Percentiles rank a stretch among this genome's conserved stretches.
phyloP scores from a whole-genome alignment of 1,140 invertebrate genomes.

The Megalopta genalis region DNA sequence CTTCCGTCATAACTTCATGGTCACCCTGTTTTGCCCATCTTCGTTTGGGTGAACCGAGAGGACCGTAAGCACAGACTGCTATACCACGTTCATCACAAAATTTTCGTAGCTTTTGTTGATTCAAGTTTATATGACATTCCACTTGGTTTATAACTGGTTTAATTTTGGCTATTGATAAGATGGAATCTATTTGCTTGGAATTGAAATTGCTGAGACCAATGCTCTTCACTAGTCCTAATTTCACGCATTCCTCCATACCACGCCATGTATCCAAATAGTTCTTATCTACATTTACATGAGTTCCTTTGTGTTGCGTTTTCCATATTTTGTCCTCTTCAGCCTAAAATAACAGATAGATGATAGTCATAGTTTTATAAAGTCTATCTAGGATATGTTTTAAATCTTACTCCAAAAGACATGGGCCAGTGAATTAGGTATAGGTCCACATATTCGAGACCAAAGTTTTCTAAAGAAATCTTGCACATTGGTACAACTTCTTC shows the following conservation, averaged over 20 bases:
- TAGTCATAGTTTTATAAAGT: background rate
- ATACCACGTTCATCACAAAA: conserved; percentile 87
- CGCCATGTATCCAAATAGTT: conserved; percentile 95
- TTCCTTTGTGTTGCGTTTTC: conserved; percentile 80
- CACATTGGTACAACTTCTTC: conserved; percentile 78
- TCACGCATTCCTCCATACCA: conserved; percentile 88
- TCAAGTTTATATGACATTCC: conserved; percentile 93
- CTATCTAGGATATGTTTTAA: conserved; percentile 2
- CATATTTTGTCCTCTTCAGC: conserved; percentile 48
- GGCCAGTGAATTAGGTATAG: conserved; percentile 91
- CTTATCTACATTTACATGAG: conserved; percentile 78
- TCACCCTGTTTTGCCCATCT: conserved; percentile 81
- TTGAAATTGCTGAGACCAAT: conserved; percentile 97
- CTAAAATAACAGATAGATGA: conserved; percentile 1
- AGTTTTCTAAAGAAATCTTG: conserved; percentile 82
- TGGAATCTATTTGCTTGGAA: conserved; percentile 87
- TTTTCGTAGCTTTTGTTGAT: conserved; percentile 86
- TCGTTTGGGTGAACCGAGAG: conserved; percentile 85
- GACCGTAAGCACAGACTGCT: conserved; percentile 88
- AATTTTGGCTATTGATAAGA: conserved; percentile 85
- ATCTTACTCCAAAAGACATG: conserved; percentile 83
- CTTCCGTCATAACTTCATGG: conserved; percentile 81
- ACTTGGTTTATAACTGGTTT: conserved; percentile 91
- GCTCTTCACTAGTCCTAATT: conserved; percentile 86
- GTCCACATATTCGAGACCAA: conserved; percentile 87